Evolutionary conservation across 2,888 invertebrate genomes (phyloP), one percentile per base, ranked within the genome.

Genomic region (Schizotus pectinicornis): DNA sequence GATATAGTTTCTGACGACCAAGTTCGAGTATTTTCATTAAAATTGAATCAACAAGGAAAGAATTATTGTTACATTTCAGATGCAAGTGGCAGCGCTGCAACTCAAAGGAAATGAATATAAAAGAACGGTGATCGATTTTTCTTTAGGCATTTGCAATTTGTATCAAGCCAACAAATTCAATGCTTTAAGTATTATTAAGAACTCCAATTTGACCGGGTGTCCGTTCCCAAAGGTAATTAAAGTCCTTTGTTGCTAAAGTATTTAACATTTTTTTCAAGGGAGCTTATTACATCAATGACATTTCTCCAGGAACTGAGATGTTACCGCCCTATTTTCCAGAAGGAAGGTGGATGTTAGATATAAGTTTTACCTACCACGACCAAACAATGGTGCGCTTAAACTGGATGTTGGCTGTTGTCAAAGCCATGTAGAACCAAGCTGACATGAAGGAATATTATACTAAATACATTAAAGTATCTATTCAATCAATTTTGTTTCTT

Each of bases 341-440:
- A 47, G 54, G 54, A 2, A 54, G 47, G 30, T 54, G 54, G 54
- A 7, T 54, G 34, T 11, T 54, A 5, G 47, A 54, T 3, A 14
- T 54, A 12, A 7, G 9, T 8, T 54, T 54, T 14, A 39, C 34
- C 31, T 8, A 54, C 22, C 3, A 35, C 3, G 41, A 13, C 5
- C 38, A 39, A 12, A 33, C 22, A 1, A 14, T 41, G n/a, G 11
- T 41, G 36, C 41, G 39, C 31, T 14, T 54, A 1, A 43, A 47
- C 7, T 54, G 54, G 54, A 47, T 54, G 48, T 1, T 54, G 8
- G 12, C 47, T 7, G 35, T 43, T 30, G 9, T 32, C 3, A 52
- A 41, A 34, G 32, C 32, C 3, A n/a, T 52, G 9, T 56, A n/a
- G 39, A 35, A 65, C 69, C 69, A 22, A 22, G 22, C 22, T 5